These are phyloP conservation scores for Muscina levida DNA, from an alignment of 2,888 invertebrate genomes.

Conservation along the genomic window DNA sequence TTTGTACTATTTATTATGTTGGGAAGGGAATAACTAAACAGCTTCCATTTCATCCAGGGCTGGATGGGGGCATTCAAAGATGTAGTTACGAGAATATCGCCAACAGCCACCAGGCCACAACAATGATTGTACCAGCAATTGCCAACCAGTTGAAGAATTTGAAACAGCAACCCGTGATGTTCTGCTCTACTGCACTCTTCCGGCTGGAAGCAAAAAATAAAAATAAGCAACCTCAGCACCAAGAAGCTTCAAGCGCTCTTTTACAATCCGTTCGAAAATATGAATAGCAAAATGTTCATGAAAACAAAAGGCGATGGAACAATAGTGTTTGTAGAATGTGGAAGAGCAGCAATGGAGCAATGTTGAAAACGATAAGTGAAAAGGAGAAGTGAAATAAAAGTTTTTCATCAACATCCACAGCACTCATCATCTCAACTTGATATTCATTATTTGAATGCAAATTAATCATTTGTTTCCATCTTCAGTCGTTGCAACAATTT, in stretches of 20 bases:
- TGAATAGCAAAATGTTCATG: not conserved
- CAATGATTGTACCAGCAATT: constrained; percentile 24
- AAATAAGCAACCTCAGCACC: not conserved
- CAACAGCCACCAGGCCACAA: not conserved
- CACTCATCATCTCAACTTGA: constrained; percentile 29
- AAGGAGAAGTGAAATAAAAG: constrained; percentile 28
- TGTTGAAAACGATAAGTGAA: constrained; percentile 6
- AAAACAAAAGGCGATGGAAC: constrained; percentile 28
- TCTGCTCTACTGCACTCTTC: constrained; percentile 1
- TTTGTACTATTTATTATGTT: not conserved
- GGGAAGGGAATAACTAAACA: not conserved
- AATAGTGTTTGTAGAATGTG: constrained; percentile 15
- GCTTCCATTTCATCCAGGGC: not conserved
- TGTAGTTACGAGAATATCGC: not conserved
- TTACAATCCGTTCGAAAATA: not conserved
- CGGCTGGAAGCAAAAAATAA: not conserved
- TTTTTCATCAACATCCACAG: constrained; percentile 43
- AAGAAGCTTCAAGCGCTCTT: not conserved
- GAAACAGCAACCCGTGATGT: constrained; percentile 44
- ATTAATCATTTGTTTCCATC: constrained; percentile 47
- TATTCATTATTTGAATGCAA: constrained; percentile 54
- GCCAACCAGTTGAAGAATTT: constrained; percentile 54
- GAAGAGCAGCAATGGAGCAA: constrained; percentile 50
- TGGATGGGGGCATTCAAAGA: not conserved
- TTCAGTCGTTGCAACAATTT: not conserved